A percentile compares a stretch with the other conserved stretches of the same genome.
Evolutionary conservation across 2,888 invertebrate species (phyloP).

Genomic region (Drosophila anomalata): DNA sequence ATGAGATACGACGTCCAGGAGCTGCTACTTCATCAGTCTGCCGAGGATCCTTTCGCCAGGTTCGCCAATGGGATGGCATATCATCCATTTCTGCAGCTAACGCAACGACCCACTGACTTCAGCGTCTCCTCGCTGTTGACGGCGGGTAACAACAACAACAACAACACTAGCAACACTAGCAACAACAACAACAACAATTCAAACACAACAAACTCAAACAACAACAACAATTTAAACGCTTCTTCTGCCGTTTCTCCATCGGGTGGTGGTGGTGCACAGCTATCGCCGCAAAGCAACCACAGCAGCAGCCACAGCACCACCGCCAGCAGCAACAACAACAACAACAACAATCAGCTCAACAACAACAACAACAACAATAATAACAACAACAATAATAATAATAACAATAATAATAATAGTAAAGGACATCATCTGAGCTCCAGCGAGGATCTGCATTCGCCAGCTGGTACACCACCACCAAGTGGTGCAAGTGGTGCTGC

Average conservation of each 20-base stretch:
- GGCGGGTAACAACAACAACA: constrained; percentile 85
- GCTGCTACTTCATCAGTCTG: constrained; percentile 84
- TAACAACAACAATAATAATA: constrained; percentile 50
- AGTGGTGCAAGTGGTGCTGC: neutral
- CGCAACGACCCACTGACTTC: constrained; percentile 94
- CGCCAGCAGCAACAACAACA: constrained; percentile 60
- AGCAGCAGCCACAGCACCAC: constrained; percentile 77
- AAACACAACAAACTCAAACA: constrained; percentile 60
- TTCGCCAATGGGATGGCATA: constrained; percentile 89
- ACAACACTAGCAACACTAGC: constrained; percentile 51
- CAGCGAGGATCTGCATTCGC: constrained; percentile 56
- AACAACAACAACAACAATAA: constrained; percentile 53
- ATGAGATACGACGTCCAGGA: constrained; percentile 85
- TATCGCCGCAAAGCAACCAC: constrained; percentile 81
- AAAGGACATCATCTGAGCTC: constrained; percentile 48
- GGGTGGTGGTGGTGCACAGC: constrained; percentile 59
- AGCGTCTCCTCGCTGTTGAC: constrained; percentile 95
- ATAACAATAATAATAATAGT: constrained; percentile 44
- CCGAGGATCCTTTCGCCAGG: constrained; percentile 85
- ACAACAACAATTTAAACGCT: constrained; percentile 29
- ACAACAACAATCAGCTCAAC: constrained; percentile 56
- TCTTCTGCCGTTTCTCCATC: constrained; percentile 37
- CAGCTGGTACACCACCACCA: constrained; percentile 53
- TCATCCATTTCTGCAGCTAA: constrained; percentile 94
- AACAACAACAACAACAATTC: constrained; percentile 27